Percentiles rank a stretch among this genome's conserved stretches.
Conservation (phyloP, 92 coral and sea anemone species). For the Meandrina meandrites region DNA sequence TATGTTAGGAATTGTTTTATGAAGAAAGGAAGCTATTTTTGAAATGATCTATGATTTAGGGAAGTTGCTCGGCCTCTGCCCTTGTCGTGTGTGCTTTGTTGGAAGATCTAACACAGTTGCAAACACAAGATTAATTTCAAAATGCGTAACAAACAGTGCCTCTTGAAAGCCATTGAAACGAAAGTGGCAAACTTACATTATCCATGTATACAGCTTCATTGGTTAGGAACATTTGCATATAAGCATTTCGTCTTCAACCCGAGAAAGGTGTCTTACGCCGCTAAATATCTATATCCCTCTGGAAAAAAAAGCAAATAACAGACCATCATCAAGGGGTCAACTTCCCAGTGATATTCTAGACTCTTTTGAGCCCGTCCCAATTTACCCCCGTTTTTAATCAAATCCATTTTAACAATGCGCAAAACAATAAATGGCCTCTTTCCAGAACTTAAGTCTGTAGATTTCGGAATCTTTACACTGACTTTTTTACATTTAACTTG, state of each 20-base stretch:
- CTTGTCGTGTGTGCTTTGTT: background rate
- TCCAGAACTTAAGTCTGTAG: background rate
- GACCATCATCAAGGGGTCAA: slow-evolving; percentile 2
- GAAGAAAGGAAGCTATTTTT: slow-evolving; percentile 1
- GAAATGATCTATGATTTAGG: slow-evolving; percentile 36
- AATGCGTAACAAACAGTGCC: background rate
- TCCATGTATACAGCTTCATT: background rate
- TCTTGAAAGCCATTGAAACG: background rate
- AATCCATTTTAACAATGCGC: background rate
- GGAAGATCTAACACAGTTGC: background rate
- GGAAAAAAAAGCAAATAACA: background rate
- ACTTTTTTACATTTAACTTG: background rate
- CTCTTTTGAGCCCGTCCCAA: slow-evolving; percentile 4
- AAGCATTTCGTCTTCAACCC: background rate
- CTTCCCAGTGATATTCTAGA: slow-evolving; percentile 5
- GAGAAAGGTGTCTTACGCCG: background rate
- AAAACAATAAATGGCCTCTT: background rate
- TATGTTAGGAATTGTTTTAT: background rate
- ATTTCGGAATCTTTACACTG: background rate
- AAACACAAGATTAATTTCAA: background rate
- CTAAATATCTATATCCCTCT: background rate
- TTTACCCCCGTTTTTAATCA: background rate
- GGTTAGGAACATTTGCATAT: background rate
- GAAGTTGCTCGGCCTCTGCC: background rate
- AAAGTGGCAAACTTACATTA: background rate